Evolutionary conservation across 2,797 vertebrate species (phyloP), one percentile per base, ranked within the genome.

Genomic region (Bradypus variegatus): DNA sequence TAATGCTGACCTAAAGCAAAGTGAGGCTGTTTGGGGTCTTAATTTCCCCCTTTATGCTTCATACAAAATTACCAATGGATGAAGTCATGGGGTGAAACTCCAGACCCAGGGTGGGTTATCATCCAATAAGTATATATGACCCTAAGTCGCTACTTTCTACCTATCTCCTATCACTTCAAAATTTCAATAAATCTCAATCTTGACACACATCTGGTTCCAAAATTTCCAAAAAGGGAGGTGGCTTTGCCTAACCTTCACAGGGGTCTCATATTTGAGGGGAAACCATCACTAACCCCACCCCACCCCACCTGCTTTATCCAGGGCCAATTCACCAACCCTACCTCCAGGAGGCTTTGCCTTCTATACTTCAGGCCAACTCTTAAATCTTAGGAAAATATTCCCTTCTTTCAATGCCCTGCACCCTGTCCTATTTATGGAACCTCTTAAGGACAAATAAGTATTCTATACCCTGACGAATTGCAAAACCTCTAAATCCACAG

Each of bases 401-500:
- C 29, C 36, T 36, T 78, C 81, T 82, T 86, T 62, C 58, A 8
- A 9, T 6, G 60, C 21, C 58, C 58, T 60, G 70, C 53, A 50
- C 0, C 86, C 58, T 60, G 70, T 53, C 58, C 92, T 88, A 55
- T 50, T 79, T 55, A 67, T 77, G 88, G 83, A 83, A 33, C 89
- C 36, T 53, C n/a, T 36, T 15, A 65, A 92, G 79, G 94, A 92
- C 65, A 89, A 91, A 18, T 62, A 92, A 90, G 65, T 87, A 67
- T 75, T 80, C 55, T 36, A 31, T 75, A 76, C 36, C 25, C 87
- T n/a, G 38, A 76, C 1, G 0, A 65, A 85, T 38, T 86, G 89
- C 94, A 95, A 95, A 95, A 73, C 41, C 93, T 96, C 64, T 88
- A 64, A 89, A 95, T 94, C 86, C 93, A 82, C 79, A 72, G 90